Evolutionary conservation across 2,113 vertebrate genomes (phyloP), one percentile per base, ranked within the genome.

Genomic region (Thymallus thymallus): DNA sequence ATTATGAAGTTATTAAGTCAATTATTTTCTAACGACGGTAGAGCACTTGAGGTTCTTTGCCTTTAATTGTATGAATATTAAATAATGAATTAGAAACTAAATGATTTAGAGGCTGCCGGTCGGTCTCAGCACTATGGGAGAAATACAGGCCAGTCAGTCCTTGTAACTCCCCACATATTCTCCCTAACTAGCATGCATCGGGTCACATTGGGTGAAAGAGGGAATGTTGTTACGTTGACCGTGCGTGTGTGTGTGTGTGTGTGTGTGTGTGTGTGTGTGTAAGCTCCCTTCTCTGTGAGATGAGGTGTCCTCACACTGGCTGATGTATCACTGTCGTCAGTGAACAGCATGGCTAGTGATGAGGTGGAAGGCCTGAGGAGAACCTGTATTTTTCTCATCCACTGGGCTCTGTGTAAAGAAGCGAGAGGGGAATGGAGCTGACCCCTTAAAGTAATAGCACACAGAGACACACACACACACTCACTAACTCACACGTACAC

Each of bases 1-100:
- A 58, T 30, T 26, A 69, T 65, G 55, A 79, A 66, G 58, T 7
- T 46, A 63, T 77, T 56, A 51, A 73, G 26, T 32, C 35, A 79
- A 63, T 77, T 60, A 68, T 20, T 14, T n/a, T 41, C 64, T 6
- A 18, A 20, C 32, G 2, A 9, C 18, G 16, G 29, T 23, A 23
- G 18, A 22, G 6, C 16, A 60, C 56, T 55, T 60, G 6, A 60
- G n/a, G 56, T 60, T 22, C 18, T 60, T 22, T 60, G 18, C 51
- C 51, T 55, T n/a, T 55, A 14, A 20, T 20, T 5, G 5, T 20
- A 60, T 10, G 56, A 60, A 60, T 60, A 60, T 60, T 60, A 7
- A 22, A 60, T 60, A 3, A 51, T 60, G 16, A 5, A 55, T 55
- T 12, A 41, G 35, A 41, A 41, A 41, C 7, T 9, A 12, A 41